phyloP scores from a whole-genome alignment of 2,888 invertebrate species.

The Silvanus unidentatus region DNA sequence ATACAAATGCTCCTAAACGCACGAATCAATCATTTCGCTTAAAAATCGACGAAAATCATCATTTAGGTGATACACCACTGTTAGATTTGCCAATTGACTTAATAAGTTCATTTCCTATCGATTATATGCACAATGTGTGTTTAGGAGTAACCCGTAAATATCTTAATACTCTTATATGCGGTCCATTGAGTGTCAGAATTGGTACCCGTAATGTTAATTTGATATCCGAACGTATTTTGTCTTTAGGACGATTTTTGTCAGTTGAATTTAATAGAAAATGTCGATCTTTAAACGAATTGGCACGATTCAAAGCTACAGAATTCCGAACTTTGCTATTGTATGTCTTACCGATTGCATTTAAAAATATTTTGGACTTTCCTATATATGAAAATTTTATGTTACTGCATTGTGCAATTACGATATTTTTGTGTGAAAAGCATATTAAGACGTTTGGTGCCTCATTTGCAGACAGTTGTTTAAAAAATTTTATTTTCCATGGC shows the following conservation, averaged over 20 bases:
- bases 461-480: background rate
- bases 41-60: background rate
- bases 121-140: too few species aligned
- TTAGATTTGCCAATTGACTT: conserved; percentile 15
- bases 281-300: conserved; percentile 12
- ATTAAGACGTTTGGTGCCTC: too few species aligned
- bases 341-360: conserved; percentile 11
- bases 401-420: conserved; percentile 11
- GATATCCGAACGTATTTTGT: too few species aligned
- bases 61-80: background rate
- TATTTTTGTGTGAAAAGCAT: conserved; percentile 7
- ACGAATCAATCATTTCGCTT: background rate
- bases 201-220: too few species aligned
- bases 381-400: conserved; percentile 12
- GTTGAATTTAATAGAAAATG: conserved; percentile 18
- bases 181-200: too few species aligned
- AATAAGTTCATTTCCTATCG: conserved; percentile 23
- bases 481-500: conserved; percentile 1
- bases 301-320: conserved; percentile 19
- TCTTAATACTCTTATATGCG: too few species aligned
- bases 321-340: conserved; percentile 17
- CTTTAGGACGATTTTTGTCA: too few species aligned
- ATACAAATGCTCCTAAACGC: background rate
- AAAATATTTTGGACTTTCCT: conserved; percentile 8
- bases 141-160: too few species aligned